Percentiles rank a stretch among this genome's conserved stretches.
Conservation (phyloP, 2,113 vertebrate genomes). For the Genyomyrus donnyi region DNA sequence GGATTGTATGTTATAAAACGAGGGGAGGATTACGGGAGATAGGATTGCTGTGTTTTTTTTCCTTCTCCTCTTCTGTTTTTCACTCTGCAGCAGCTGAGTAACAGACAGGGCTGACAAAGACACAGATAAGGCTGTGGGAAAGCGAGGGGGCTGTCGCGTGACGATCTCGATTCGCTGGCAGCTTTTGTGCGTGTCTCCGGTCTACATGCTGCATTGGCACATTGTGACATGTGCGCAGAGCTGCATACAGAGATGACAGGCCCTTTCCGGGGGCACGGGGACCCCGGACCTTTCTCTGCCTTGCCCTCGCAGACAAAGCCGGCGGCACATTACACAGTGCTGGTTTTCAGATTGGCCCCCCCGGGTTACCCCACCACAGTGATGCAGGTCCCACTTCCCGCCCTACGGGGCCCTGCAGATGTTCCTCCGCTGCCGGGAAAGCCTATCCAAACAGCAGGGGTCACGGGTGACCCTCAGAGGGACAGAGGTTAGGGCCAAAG, state of each 20-base stretch:
- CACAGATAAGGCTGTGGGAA: constrained; percentile 15
- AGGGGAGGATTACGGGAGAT: neutral
- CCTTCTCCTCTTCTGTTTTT: neutral
- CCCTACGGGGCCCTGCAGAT: constrained; percentile 56
- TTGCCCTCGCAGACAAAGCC: constrained; percentile 44
- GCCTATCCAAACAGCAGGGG: constrained; percentile 53
- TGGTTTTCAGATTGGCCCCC: neutral
- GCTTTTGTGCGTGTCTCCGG: neutral
- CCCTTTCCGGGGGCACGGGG: neutral
- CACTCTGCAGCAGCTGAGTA: neutral
- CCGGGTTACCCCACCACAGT: constrained; percentile 16
- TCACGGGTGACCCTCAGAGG: constrained; percentile 44
- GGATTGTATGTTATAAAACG: neutral
- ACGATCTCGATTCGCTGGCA: neutral
- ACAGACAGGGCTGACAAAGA: neutral
- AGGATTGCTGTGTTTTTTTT: neutral
- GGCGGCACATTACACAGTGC: neutral
- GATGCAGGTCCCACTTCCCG: constrained; percentile 34
- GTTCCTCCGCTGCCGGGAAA: constrained; percentile 46
- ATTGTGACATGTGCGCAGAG: constrained; percentile 8
- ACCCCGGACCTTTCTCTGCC: constrained; percentile 14
- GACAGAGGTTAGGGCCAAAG: constrained; percentile 50
- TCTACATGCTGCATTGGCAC: neutral
- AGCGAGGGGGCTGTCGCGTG: neutral
- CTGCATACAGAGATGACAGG: neutral